Base-by-base conservation (phyloP, 2,113 vertebrate genomes). In the Ctenomys sociabilis region DNA sequence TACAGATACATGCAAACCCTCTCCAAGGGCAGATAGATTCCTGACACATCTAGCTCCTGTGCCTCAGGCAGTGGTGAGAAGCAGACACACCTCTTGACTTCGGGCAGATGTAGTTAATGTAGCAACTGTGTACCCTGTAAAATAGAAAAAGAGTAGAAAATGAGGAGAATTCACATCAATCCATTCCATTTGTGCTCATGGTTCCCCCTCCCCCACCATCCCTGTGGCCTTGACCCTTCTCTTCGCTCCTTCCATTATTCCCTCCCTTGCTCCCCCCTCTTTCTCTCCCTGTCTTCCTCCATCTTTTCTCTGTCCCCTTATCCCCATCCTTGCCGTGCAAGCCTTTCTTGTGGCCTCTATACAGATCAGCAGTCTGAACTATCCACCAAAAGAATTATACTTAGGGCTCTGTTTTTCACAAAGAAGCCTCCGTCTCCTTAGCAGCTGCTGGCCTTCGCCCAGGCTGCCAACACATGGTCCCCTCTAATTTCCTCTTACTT, bases 291-390 rank as follows among this genome's bases (percentile, higher is more conserved):
- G 5, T 16, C 24, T 30, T 26, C 43, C 4, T 57, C 54, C 54
- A 57, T 14, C 54, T 57, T 16, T 57, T 17, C 28, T 40, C 12
- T 5, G 54, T 22, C 21, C 17, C 4, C 14, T 12, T 12, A 10
- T 26, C n/a, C 17, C 30, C 37, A 75, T 1, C 40, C 22, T 4
- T 11, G 63, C 16, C 19, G 22, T n/a, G 11, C 2, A 81, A 49
- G 24, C 4, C 11, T 88, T 81, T 13, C 16, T 35, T 61, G 4
- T 24, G 5, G 61, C 26, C 1, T 17, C 22, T 88, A 52, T 52
- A 0, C 22, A 80, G 75, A n/a, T 59, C 26, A 52, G 19, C 1
- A 52, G 30, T 0, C 9, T 22, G 1, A 28, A 1, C 2, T 28
- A 28, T 9, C 54, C 45, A n/a, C 5, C 45, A 66, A 45, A 22